phyloP scores from a whole-genome alignment of 2,888 invertebrate species.

The Stictocephala bisonia region DNA sequence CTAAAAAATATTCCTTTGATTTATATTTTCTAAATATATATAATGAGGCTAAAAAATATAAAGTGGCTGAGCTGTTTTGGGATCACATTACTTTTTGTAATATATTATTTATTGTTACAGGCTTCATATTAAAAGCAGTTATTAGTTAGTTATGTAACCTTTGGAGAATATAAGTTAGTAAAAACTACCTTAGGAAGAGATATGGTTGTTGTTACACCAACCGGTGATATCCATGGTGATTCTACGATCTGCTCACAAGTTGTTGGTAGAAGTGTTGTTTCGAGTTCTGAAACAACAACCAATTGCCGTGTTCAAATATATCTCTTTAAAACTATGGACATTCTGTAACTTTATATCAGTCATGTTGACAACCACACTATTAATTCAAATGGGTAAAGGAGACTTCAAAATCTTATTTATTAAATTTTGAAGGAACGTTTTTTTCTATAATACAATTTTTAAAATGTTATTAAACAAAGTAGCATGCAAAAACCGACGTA shows the following conservation, averaged over 20 bases:
- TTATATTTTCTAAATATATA: too few relatives aligned
- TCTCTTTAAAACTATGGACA: neutral
- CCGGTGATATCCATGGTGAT: neutral
- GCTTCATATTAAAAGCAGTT: too few relatives aligned
- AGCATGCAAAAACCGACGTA: too few relatives aligned
- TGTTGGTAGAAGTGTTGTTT: neutral
- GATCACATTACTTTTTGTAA: too few relatives aligned
- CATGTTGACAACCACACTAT: neutral
- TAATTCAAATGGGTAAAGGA: neutral
- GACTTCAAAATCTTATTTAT: neutral
- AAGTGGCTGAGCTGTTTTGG: too few relatives aligned
- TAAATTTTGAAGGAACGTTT: neutral
- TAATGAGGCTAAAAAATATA: too few relatives aligned
- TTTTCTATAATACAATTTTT: neutral
- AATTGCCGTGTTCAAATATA: neutral
- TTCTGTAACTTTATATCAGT: neutral
- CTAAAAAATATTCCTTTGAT: too few relatives aligned
- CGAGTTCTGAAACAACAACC: neutral
- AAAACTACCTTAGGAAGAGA: slow-evolving; percentile 9
- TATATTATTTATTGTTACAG: too few relatives aligned
- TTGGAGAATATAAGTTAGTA: too few relatives aligned
- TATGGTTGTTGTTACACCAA: neutral
- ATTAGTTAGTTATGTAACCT: too few relatives aligned
- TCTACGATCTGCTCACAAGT: neutral
- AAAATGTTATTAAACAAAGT: neutral